Evolutionary conservation across 64 coral and sea anemone species (phyloP), one percentile per base, ranked within the genome.

Genomic region (Montipora foliosa): DNA sequence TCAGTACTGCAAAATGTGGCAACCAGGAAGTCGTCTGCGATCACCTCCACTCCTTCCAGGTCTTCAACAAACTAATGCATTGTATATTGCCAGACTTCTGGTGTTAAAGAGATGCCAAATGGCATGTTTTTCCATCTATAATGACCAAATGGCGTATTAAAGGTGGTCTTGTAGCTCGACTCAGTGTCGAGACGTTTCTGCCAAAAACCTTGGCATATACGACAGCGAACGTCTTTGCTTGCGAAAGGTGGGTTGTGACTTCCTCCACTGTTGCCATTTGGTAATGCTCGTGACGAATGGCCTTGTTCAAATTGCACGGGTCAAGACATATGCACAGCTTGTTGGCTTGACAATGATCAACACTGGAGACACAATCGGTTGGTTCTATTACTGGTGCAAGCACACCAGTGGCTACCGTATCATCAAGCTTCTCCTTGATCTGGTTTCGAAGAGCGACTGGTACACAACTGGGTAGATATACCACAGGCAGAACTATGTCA

Each of bases 391-490:
- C 80, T 1, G 0, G 57, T 60, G 57, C 57, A 60, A 17, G 75
- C 3, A 83, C 49, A 29, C 60, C 50, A 37, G 50, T 51, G 21
- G 17, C 49, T 59, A 83, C 80, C 17, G 0, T 37, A 37, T 37
- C 37, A 37, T 37, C 37, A 37, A 37, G 37, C 37, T 37, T 37
- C 37, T 37, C 51, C 25, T 83, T 83, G 51, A 83, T 83, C 20
- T 61, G 85, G 67, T 49, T 4, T 50, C 44, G 0, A 80, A 94
- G 53, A 61, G 84, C 92, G 9, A 81, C 92, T 71, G 92, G 84
- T 57, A 94, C 84, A 68, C 92, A 44, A 11, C 84, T 84, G 16
- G 92, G 83, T 50, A 84, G 74, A 79, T 93, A 84, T 49, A 93
- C 84, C 73, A 93, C 91, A 25, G 83, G 75, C 44, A 53, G 74